A percentile compares a stretch with the other conserved stretches of the same genome.
These are phyloP conservation scores for Cynocephalus volans DNA, from an alignment of 2,113 vertebrate genomes.

Conservation along the genomic window DNA sequence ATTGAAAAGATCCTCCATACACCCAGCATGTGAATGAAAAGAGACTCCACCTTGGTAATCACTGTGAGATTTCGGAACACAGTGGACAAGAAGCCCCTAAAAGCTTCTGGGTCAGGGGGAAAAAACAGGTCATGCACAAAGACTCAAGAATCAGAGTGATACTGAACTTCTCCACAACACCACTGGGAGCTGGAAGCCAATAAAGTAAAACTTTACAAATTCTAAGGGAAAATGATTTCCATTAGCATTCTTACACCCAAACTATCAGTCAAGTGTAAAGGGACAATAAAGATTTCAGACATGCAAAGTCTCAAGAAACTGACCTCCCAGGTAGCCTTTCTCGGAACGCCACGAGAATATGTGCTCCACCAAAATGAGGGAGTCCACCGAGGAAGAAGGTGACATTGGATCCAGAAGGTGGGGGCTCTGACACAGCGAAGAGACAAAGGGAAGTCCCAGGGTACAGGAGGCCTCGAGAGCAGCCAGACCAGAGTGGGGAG, in stretches of 20 bases:
- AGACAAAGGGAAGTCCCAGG: not conserved
- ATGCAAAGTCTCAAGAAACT: not conserved
- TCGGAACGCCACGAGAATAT: not conserved
- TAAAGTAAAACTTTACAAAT: not conserved
- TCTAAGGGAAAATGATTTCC: constrained; percentile 25
- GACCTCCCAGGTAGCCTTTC: not conserved
- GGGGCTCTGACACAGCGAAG: not conserved
- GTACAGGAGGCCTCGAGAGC: not conserved
- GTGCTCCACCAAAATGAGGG: not conserved
- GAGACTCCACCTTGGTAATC: not conserved
- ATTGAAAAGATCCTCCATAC: not conserved
- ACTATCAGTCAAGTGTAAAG: not conserved
- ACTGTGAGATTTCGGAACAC: constrained; percentile 11
- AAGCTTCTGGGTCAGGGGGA: not conserved
- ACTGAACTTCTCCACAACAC: not conserved
- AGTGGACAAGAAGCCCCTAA: not conserved
- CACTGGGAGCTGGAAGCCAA: not conserved
- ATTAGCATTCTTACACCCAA: not conserved
- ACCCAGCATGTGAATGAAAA: not conserved
- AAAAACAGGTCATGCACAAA: not conserved
- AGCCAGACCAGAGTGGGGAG: not conserved
- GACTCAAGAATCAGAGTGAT: not conserved
- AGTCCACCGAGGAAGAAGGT: not conserved
- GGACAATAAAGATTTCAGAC: not conserved
- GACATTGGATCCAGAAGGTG: not conserved